phyloP scores from a whole-genome alignment of 2,888 invertebrate species.

The Drosophila fulvimacula region DNA sequence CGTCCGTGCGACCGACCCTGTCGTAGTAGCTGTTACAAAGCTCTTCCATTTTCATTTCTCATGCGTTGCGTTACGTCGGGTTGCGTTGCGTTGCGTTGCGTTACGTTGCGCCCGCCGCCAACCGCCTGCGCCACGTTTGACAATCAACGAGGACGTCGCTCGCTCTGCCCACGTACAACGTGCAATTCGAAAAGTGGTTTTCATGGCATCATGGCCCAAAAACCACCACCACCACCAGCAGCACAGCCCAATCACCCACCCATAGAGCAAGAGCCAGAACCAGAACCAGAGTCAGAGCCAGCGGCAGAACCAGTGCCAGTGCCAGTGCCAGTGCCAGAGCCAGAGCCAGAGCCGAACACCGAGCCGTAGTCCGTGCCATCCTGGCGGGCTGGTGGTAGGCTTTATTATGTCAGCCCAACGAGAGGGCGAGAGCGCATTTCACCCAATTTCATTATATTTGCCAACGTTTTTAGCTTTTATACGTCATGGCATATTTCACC shows the following conservation, averaged over 20 bases:
- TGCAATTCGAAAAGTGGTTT: conserved; percentile 81
- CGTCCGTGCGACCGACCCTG: conserved; percentile 1
- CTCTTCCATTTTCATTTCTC: conserved; percentile 75
- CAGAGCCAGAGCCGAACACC: conserved; percentile 22
- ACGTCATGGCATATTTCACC: conserved; percentile 82
- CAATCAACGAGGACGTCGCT: conserved; percentile 59
- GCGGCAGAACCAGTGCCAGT: conserved; percentile 11
- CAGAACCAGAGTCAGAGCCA: conserved; percentile 14
- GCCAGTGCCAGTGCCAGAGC: conserved; percentile 8
- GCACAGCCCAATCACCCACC: conserved; percentile 31
- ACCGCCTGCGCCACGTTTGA: conserved; percentile 44
- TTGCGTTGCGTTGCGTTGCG: conserved; percentile 4
- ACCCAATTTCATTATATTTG: conserved; percentile 82
- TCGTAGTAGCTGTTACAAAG: conserved; percentile 45
- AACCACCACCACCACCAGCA: conserved; percentile 51
- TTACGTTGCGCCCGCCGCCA: conserved; percentile 5
- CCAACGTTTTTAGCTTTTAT: conserved; percentile 82
- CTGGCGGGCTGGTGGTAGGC: conserved; percentile 64
- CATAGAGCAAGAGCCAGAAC: conserved; percentile 18
- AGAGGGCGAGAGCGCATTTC: conserved; percentile 63
- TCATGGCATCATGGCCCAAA: conserved; percentile 64
- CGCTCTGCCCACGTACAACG: conserved; percentile 66
- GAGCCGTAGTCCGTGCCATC: conserved; percentile 38
- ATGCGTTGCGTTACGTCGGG: conserved; percentile 25
- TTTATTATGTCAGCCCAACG: conserved; percentile 79